Evolutionary conservation across 1,140 invertebrate species (phyloP), one percentile per base, ranked within the genome.

Genomic region (Hirudo medicinalis): DNA sequence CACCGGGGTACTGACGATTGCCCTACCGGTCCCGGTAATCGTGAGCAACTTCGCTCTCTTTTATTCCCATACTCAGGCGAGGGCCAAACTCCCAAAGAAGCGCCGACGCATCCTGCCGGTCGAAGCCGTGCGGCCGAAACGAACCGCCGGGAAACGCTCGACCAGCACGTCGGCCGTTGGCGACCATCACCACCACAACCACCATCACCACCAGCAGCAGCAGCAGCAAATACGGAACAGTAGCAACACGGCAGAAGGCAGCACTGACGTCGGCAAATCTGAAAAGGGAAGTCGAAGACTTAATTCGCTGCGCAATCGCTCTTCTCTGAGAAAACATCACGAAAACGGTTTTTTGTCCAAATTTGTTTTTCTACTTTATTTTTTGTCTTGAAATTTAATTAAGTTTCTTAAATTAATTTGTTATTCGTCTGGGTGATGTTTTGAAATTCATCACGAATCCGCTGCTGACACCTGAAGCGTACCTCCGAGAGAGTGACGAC

Each of bases 11-110:
- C 84, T 95, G 1, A 92, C 91, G 25, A 94, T 94, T 76, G 91
- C 91, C 0, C 85, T 95, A 40, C 91, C 91, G 0, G 91, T 96
- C 55, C 92, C 92, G 6, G 91, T 94, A 75, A 94, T 95, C 74
- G 92, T 94, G 69, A 91, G 89, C 76, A 95, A 94, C 82, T 94
- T 94, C 84, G 90, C 89, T 29, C 91, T 91, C 87, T 92, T 92
- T 81, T 93, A 94, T 79, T 91, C 90, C 0, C 91, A 95, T 78
- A 93, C 91, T 4, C 86, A 94, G 88, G 91, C 91, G 20, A 82
- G 91, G 71, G 91, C 89, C 72, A 93, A 93, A 82, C 83, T 93
- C 71, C 90, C 91, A 4, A 92, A 92, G 83, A 89, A 91, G 78
- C 83, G 89, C 54, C 82, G 90, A 74, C 84, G 90, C 29, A 92